Conservation (phyloP, 2,888 invertebrate species). For the Gasteruption jaculator region DNA sequence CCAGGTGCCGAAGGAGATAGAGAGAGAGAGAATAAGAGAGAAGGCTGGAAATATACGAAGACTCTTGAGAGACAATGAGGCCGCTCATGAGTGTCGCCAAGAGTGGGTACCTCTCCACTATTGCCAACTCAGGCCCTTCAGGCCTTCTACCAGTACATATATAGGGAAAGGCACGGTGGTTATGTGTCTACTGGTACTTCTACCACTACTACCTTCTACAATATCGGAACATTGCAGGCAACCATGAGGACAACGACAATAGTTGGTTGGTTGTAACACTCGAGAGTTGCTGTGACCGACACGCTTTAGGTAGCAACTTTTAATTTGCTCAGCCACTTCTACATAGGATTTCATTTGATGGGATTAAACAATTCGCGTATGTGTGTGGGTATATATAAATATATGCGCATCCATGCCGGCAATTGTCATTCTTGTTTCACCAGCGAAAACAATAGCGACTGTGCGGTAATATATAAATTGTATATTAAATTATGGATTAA, state of each 20-base stretch:
- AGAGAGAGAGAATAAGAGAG: conserved; percentile 22
- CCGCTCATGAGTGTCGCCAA: conserved; percentile 51
- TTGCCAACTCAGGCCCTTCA: conserved; percentile 52
- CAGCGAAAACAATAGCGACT: too few relatives aligned
- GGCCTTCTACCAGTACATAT: too few relatives aligned
- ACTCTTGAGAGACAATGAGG: conserved; percentile 51
- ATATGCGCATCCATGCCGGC: too few relatives aligned
- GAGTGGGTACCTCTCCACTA: conserved; percentile 50
- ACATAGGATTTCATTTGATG: too few relatives aligned
- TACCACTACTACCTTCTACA: too few relatives aligned
- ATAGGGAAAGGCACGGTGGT: conserved; percentile 31
- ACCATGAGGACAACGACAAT: conserved; percentile 22
- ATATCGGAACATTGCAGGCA: conserved; percentile 22
- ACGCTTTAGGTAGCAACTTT: conserved; percentile 5
- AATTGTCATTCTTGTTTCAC: too few relatives aligned
- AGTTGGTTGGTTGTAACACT: conserved; percentile 3
- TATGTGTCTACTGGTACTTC: too few relatives aligned
- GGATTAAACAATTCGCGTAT: too few relatives aligned
- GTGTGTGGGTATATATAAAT: too few relatives aligned
- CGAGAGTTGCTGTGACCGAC: neutral
- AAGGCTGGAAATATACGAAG: conserved; percentile 35
- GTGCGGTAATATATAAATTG: too few relatives aligned
- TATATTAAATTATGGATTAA: too few relatives aligned
- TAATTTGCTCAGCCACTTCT: too few relatives aligned
- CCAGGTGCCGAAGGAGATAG: conserved; percentile 20